phyloP scores from a whole-genome alignment of 2,113 vertebrate species.

The Dromas ardeola region DNA sequence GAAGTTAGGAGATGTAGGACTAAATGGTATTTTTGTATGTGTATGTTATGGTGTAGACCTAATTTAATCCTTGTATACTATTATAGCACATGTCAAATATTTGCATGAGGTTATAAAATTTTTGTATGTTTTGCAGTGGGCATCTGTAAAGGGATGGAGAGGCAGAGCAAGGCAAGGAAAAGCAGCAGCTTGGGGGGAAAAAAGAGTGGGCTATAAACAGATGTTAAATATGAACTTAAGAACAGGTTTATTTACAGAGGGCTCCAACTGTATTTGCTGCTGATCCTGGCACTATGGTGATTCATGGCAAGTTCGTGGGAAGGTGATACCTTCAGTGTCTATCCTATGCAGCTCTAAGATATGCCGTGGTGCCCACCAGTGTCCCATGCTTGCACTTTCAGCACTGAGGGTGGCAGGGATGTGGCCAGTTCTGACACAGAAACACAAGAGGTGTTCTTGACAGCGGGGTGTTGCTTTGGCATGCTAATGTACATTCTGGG shows the following conservation, averaged over 20 bases:
- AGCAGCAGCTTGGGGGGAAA: background rate
- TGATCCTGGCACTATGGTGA: no score
- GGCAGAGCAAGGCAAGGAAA: background rate
- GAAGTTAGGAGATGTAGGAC: background rate
- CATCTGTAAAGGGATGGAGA: background rate
- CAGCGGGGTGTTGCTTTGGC: background rate
- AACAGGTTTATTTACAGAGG: background rate
- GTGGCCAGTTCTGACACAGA: background rate
- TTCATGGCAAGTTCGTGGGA: background rate
- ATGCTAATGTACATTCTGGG: accelerated
- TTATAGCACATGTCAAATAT: background rate
- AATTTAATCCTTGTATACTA: background rate
- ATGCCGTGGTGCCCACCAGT: background rate
- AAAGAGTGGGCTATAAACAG: background rate
- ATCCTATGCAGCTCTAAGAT: background rate
- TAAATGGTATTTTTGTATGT: background rate
- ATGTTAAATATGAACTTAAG: background rate
- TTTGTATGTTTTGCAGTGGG: background rate
- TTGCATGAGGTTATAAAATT: background rate
- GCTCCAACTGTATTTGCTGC: background rate
- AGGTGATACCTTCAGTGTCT: background rate
- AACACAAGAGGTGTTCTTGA: accelerated
- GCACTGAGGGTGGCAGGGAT: background rate
- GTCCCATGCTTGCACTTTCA: accelerated
- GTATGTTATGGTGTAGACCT: background rate